Evolutionary conservation across 1,140 invertebrate genomes (phyloP), one percentile per base, ranked within the genome.

Genomic region (Lepidostoma basale): DNA sequence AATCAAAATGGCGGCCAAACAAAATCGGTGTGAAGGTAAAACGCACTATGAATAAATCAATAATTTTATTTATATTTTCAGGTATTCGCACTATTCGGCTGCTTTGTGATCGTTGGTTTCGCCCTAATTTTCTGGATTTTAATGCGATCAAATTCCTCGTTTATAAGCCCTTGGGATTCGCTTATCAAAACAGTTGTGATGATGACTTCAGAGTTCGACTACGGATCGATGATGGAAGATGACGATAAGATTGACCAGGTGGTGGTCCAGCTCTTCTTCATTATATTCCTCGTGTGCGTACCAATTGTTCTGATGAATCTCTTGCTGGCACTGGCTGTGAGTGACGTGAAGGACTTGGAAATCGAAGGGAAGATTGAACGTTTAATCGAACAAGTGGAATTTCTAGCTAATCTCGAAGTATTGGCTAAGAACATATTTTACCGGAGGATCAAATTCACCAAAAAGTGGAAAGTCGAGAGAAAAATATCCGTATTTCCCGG

Each of bases 291-390:
- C 3, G 80, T 88, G 33, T 74, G 88, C n/a, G 85, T 84, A n/a
- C 85, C 86, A 36, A 87, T 89, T 42, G 87, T 88, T 2, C 75
- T 88, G 12, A 87, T 87, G 84, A 87, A 88, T 73, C 74, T 88
- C 33, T 82, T 88, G 77, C 84, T 88, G 6, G 88, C 86, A 71
- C 79, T 88, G 28, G 87, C 87, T 28, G 87, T 88, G 12, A 88
- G 85, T 69, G 87, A 89, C 70, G 87, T 88, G 20, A 84, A 85
- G 73, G 83, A 83, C 66, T 77, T 88, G 52, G 81, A 86, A 75
- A 80, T 82, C 3, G 75, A 82, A 40, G 85, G 85, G 3, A 84
- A 84, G 64, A 81, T 83, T 9, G 73, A 77, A 44, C 77, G 82
- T 62, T 62, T 83, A 3, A 79, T 74, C 0, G 81, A 82, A 42